These are phyloP conservation scores for Trachurus trachurus DNA, from an alignment of 2,797 vertebrate species.

Conservation along the genomic window DNA sequence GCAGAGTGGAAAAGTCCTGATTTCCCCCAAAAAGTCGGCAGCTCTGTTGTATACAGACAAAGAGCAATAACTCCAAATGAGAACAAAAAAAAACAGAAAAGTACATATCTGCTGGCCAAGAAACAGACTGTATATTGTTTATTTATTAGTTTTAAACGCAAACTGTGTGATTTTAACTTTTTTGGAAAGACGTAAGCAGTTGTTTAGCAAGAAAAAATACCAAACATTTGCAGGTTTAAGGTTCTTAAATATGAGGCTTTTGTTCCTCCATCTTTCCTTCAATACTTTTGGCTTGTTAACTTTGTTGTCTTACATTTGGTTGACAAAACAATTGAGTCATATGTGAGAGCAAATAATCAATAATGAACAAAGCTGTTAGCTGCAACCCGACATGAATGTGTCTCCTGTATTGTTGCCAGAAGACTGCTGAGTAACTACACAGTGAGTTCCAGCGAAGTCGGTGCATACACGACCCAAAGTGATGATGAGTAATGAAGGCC, in stretches of 20 bases:
- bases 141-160: background rate
- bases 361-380: background rate
- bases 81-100: slow-evolving; percentile 16
- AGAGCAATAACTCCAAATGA: background rate
- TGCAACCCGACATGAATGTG: background rate
- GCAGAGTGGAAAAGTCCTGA: slow-evolving; percentile 58
- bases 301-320: background rate
- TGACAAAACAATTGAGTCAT: background rate
- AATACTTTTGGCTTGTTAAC: background rate
- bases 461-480: background rate
- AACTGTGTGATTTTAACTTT: background rate
- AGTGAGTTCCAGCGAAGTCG: background rate
- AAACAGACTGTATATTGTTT: slow-evolving; percentile 5
- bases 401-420: background rate
- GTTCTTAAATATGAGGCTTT: background rate
- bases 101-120: background rate
- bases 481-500: background rate
- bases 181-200: background rate
- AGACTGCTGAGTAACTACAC: background rate
- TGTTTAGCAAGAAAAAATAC: background rate
- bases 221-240: background rate
- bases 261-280: background rate
- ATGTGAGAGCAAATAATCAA: background rate
- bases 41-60: slow-evolving; percentile 14
- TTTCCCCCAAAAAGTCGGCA: slow-evolving; percentile 39